Evolutionary conservation across 2,888 invertebrate species (phyloP).

Genomic region (Diarsia mendica): DNA sequence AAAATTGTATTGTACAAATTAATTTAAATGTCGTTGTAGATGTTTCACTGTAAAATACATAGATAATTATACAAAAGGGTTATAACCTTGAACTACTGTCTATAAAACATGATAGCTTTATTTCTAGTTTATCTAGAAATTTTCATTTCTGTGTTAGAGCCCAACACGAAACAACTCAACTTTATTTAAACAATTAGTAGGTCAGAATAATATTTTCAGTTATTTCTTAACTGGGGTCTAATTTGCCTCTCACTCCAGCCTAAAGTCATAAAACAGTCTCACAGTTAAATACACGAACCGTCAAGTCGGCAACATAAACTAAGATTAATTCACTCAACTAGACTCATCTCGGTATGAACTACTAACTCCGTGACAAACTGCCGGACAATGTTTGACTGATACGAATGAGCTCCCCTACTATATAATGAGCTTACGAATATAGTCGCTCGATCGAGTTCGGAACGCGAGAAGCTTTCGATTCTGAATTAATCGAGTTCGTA

Average conservation of each 20-base stretch:
- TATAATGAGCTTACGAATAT: too few species aligned
- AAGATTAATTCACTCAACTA: slow-evolving; percentile 65
- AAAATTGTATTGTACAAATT: not conserved
- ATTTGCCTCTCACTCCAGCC: not conserved
- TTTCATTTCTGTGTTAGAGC: not conserved
- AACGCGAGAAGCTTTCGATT: not conserved
- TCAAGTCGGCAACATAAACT: slow-evolving; percentile 54
- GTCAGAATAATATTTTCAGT: not conserved
- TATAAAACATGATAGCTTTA: not conserved
- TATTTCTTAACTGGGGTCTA: not conserved
- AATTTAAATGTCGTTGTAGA: not conserved
- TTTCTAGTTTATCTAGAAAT: slow-evolving; percentile 18
- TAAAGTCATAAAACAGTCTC: slow-evolving; percentile 47
- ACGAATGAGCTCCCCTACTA: slow-evolving; percentile 60
- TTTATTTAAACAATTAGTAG: slow-evolving; percentile 9
- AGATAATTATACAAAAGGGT: not conserved
- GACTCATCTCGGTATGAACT: slow-evolving; percentile 57
- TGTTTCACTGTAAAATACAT: not conserved
- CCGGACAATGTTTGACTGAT: slow-evolving; percentile 66
- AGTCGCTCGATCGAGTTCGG: slow-evolving; percentile 1
- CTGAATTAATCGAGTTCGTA: too few species aligned
- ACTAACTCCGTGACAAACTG: slow-evolving; percentile 63
- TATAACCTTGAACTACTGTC: not conserved
- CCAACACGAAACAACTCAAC: slow-evolving; percentile 29
- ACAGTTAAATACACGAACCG: slow-evolving; percentile 44